These are phyloP conservation scores for Malaclemys terrapin DNA, from an alignment of 2,113 vertebrate genomes.

Conservation along the genomic window DNA sequence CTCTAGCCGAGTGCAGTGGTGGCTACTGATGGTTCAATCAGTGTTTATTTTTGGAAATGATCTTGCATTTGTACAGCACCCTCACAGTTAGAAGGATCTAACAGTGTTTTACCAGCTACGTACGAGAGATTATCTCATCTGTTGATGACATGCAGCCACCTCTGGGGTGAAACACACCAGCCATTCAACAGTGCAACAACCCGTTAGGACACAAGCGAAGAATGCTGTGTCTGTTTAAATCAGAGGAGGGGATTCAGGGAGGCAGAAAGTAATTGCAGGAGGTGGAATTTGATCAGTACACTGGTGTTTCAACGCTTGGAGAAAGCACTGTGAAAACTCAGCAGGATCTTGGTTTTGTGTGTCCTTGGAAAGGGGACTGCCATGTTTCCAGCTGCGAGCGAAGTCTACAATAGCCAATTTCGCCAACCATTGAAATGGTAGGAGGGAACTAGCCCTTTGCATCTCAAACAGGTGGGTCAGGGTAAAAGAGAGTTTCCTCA, in stretches of 20 bases:
- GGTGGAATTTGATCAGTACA: background rate
- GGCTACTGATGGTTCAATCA: background rate
- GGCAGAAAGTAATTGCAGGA: background rate
- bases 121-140: background rate
- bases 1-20: background rate
- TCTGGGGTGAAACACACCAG: background rate
- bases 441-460: background rate
- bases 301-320: background rate
- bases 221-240: background rate
- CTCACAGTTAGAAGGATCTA: background rate
- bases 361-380: background rate
- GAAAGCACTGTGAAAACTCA: background rate
- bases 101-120: background rate
- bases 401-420: background rate
- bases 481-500: background rate
- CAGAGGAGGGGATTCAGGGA: background rate
- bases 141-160: background rate
- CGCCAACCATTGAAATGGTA: background rate
- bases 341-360: background rate
- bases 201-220: background rate
- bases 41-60: background rate
- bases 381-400: background rate
- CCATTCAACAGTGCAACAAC: background rate
- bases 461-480: background rate
- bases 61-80: background rate